Percentiles rank a stretch among this genome's conserved stretches.
Conservation (phyloP, 2,113 vertebrate genomes). For the Muscicapa adusta region DNA sequence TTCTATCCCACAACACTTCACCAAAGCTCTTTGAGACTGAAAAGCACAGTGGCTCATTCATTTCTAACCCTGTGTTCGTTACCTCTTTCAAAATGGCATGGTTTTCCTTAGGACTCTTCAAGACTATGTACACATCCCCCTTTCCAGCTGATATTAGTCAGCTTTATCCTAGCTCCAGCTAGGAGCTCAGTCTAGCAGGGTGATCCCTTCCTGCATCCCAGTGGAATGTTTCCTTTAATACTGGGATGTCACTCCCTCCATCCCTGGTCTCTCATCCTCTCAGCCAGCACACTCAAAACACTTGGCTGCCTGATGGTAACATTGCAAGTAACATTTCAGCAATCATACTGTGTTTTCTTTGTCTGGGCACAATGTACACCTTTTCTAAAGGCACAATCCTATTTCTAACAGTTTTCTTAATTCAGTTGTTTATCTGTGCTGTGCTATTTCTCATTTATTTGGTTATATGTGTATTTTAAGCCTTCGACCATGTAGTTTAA, state of each 20-base stretch:
- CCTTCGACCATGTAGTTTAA: neutral
- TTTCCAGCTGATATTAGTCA: neutral
- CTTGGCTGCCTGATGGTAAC: neutral
- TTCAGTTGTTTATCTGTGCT: neutral
- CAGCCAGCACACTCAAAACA: neutral
- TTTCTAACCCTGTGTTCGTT: neutral
- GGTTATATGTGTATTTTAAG: neutral
- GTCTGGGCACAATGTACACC: neutral
- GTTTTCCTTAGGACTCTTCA: neutral
- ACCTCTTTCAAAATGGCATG: neutral
- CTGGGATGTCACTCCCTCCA: neutral
- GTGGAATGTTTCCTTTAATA: neutral
- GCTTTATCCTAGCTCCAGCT: neutral
- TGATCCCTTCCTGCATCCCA: neutral
- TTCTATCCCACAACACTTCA: neutral
- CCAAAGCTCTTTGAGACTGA: neutral
- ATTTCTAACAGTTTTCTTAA: neutral
- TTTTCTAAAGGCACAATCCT: neutral
- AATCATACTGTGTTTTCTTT: neutral
- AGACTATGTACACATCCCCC: neutral
- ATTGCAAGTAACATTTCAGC: neutral
- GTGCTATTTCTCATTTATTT: neutral
- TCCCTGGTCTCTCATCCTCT: neutral
- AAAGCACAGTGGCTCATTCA: neutral
- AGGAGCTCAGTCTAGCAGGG: fast-evolving